Percentiles rank a stretch among this genome's conserved stretches.
phyloP scores from a whole-genome alignment of 2,113 vertebrate species.

The Montifringilla adamsi region DNA sequence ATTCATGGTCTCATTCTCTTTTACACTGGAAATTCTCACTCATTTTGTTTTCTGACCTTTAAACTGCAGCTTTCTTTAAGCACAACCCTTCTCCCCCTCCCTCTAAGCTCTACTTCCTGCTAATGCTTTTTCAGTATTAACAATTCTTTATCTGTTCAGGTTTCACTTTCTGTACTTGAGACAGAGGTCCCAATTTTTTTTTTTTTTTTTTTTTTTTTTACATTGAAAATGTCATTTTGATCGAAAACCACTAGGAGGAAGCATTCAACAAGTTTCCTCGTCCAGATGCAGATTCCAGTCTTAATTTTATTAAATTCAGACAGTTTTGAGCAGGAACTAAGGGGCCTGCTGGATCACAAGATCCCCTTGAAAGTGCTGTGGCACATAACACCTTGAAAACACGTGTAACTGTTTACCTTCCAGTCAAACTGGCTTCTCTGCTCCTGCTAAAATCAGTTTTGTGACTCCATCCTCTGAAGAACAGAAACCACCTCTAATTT shows the following conservation, averaged over 20 bases:
- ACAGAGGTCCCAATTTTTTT: rapidly evolving
- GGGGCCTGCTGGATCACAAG: background rate
- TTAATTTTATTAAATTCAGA: background rate
- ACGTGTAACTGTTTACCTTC: background rate
- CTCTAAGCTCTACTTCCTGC: background rate
- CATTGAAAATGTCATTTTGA: background rate
- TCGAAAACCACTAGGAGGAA: conserved; percentile 59
- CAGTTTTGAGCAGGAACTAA: background rate
- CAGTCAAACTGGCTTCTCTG: background rate
- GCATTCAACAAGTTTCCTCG: conserved; percentile 57
- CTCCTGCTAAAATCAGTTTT: background rate
- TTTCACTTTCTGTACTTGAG: background rate
- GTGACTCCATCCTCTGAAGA: background rate
- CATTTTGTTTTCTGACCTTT: background rate
- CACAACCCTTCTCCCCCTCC: background rate
- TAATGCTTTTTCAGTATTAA: background rate
- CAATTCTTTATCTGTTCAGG: background rate
- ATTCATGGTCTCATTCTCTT: background rate
- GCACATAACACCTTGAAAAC: background rate
- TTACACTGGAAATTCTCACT: background rate
- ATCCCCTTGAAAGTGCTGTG: background rate
- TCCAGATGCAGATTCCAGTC: background rate
- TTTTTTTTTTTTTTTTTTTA: background rate
- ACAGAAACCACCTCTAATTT: background rate
- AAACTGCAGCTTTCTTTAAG: background rate